These are phyloP conservation scores for Buteo buteo DNA, from an alignment of 2,113 vertebrate species.

Conservation along the genomic window DNA sequence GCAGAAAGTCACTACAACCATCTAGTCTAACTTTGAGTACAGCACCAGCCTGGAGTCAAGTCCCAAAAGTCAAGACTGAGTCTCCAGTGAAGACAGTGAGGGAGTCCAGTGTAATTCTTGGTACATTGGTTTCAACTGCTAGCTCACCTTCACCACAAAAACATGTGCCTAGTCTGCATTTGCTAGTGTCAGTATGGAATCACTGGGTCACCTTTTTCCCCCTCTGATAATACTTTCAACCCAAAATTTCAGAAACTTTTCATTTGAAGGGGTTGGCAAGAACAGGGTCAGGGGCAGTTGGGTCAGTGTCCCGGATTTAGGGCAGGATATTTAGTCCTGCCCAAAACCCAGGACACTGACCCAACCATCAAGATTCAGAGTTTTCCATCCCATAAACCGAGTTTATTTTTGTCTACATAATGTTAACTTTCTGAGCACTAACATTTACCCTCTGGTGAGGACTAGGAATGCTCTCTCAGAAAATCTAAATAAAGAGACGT, in stretches of 20 bases:
- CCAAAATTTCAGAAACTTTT: neutral
- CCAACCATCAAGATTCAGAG: neutral
- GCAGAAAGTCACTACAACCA: neutral
- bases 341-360: neutral
- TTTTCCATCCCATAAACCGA: neutral
- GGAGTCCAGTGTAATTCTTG: neutral
- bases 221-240: neutral
- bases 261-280: neutral
- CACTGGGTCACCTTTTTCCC: neutral
- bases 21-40: neutral
- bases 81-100: neutral
- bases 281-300: neutral
- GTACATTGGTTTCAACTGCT: neutral
- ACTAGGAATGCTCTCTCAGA: slow-evolving; percentile 3
- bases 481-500: slow-evolving; percentile 12
- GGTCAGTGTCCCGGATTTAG: neutral
- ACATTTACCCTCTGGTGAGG: slow-evolving; percentile 30
- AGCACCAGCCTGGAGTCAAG: neutral
- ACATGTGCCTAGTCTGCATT: neutral
- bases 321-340: neutral
- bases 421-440: slow-evolving; percentile 25
- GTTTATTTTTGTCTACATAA: slow-evolving; percentile 49
- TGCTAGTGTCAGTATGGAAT: neutral
- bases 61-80: neutral
- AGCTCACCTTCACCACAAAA: neutral